Base-by-base conservation (phyloP, 2,113 vertebrate species). In the Nerophis ophidion region DNA sequence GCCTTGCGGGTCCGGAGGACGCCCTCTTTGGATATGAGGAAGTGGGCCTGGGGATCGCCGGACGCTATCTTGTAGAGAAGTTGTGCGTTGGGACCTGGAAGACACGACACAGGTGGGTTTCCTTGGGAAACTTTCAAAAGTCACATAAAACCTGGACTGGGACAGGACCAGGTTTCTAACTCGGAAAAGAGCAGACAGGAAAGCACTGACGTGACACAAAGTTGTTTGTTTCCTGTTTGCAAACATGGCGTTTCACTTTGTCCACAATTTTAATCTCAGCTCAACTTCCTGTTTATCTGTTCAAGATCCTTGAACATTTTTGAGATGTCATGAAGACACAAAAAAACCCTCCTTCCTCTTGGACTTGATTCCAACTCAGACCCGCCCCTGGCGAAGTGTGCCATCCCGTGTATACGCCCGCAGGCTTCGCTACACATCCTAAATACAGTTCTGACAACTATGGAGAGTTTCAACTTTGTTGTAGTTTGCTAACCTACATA, bases 41-140 rank as follows among this genome's bases (percentile, higher is more conserved):
- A 99, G 72, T 94, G 93, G 8, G 89, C 85, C 0, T 89, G 77
- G 1, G 95, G 90, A 71, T 98, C 97, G 1, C 97, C 97, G 0
- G 97, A 96, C 0, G 91, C 72, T 0, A 99, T 95, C 72, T 80
- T 91, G 79, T 93, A 99, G 11, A 88, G 74, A 48, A 98, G 76
- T 34, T 95, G 84, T 0, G 95, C 92, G 48, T 97, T 98, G 50
- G 78, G 81, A 11, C 96, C 97, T 99, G 86, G 7, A 87, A 80
- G 44, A 75, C 35, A 84, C 0, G 1, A 4, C 7, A 48, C 60
- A 12, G 62, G 4, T 16, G 1, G 35, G 38, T 1, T 5, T 6
- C 12, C 15, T 6, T 17, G 40, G 40, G 10, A 11, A 44, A 26
- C 26, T 26, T 44, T 44, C 26, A 26, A 3, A 26, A 26, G 26